A percentile compares a stretch with the other conserved stretches of the same genome.
phyloP scores from a whole-genome alignment of 2,113 vertebrate genomes.

The Edolisoma coerulescens region DNA sequence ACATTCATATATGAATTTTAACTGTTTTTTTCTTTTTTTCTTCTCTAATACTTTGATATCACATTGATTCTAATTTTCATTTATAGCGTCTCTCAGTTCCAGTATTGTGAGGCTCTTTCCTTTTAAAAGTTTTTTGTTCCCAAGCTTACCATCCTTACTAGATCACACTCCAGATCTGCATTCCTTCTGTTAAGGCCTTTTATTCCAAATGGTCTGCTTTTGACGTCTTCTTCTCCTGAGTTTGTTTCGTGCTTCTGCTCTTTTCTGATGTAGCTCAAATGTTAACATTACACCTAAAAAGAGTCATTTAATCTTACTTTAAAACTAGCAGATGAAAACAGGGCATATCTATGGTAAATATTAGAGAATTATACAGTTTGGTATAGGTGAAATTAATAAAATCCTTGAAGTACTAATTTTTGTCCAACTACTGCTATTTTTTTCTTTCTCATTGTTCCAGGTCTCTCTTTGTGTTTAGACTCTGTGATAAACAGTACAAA shows the following conservation, averaged over 20 bases:
- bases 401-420: neutral
- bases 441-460: neutral
- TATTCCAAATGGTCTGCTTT: neutral
- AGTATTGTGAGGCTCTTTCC: neutral
- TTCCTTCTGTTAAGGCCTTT: neutral
- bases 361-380: neutral
- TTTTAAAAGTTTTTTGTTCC: neutral
- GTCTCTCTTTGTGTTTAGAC: neutral
- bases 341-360: neutral
- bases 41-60: neutral
- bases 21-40: rapidly evolving
- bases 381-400: neutral
- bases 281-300: neutral
- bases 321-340: neutral
- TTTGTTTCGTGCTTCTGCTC: neutral
- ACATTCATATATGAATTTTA: neutral
- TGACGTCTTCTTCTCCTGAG: neutral
- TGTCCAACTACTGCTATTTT: neutral
- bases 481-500: neutral
- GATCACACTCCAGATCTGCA: rapidly evolving
- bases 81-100: neutral
- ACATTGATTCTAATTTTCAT: neutral
- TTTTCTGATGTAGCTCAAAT: neutral
- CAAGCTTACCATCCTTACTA: neutral
- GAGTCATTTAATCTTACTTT: neutral